phyloP scores from a whole-genome alignment of 1,140 invertebrate species.

The Drosophila serrata region DNA sequence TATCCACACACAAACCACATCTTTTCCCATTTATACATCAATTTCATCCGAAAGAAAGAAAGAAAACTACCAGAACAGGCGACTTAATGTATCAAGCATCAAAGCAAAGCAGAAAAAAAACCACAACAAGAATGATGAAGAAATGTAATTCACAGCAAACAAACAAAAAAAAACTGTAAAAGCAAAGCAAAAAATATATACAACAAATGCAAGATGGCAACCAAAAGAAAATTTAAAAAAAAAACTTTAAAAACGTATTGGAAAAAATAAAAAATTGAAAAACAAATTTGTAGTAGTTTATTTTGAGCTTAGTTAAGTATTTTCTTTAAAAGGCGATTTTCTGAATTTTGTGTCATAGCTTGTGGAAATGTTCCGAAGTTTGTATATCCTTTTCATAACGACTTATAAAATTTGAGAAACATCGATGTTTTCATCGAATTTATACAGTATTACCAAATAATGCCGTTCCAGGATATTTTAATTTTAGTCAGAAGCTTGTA shows the following conservation, averaged over 20 bases:
- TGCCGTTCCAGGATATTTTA: no score
- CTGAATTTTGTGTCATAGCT: no score
- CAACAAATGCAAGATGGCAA: constrained; percentile 62
- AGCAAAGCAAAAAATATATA: constrained; percentile 61
- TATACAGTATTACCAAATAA: no score
- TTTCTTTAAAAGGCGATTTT: no score
- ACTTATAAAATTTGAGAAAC: no score
- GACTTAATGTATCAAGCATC: constrained; percentile 52
- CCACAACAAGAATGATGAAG: constrained; percentile 24
- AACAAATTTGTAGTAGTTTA: constrained; percentile 28
- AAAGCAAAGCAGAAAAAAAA: constrained; percentile 50
- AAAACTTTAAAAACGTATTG: constrained; percentile 61
- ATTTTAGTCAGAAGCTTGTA: no score
- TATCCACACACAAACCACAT: constrained; percentile 6
- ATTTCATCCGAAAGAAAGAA: constrained; percentile 5
- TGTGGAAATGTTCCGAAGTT: no score
- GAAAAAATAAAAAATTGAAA: constrained; percentile 84
- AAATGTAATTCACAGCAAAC: constrained; percentile 74
- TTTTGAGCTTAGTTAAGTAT: neutral
- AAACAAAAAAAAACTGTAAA: constrained; percentile 69
- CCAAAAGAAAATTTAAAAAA: constrained; percentile 65
- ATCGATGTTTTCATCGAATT: no score
- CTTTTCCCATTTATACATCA: constrained; percentile 23
- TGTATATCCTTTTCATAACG: no score
- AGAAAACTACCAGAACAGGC: constrained; percentile 10